Evolutionary conservation across 2,797 vertebrate species (phyloP), one percentile per base, ranked within the genome.

Genomic region (Acipenser oxyrinchus): DNA sequence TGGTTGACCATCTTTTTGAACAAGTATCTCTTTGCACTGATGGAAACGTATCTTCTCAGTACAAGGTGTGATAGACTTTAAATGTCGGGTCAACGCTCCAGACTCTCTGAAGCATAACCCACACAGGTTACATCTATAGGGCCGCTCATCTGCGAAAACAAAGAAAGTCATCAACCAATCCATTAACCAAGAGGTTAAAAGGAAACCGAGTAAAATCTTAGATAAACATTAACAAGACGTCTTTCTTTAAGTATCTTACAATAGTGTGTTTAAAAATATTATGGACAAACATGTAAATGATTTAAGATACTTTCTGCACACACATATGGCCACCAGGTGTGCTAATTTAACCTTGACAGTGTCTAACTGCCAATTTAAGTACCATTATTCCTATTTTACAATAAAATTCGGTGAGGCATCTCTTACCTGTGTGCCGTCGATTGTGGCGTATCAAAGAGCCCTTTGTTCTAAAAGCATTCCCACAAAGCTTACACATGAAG

Each of bases 91-190:
- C 76, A 99, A 87, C 1, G 97, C 97, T 0, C 97, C 97, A 0
- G 97, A 99, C 78, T 99, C 97, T 70, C 97, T 89, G 80, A 99
- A 99, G 67, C 95, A 95, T 75, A 95, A 93, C 62, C 96, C 97
- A 74, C 97, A 99, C 57, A 96, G 92, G 71, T 79, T 91, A 71
- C 97, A 99, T 66, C 91, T 92, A 75, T 99, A 99, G 1, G 97
- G 97, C 3, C 97, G 91, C 79, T 99, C 97, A 60, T 97, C 97
- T 99, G 71, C 3, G 70, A 51, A 2, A 49, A 60, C 23, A 4
- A 23, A 64, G 11, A 67, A 12, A n/a, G 10, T 55, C 6, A 3
- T 55, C n/a, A 55, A 6, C n/a, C 9, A n/a, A 0, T 37, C 37
- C 37, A 37, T 37, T 37, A 37, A 37, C 37, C 37, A 37, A 37